Base-by-base conservation (phyloP, 2,888 invertebrate genomes). In the Mayetiola destructor region DNA sequence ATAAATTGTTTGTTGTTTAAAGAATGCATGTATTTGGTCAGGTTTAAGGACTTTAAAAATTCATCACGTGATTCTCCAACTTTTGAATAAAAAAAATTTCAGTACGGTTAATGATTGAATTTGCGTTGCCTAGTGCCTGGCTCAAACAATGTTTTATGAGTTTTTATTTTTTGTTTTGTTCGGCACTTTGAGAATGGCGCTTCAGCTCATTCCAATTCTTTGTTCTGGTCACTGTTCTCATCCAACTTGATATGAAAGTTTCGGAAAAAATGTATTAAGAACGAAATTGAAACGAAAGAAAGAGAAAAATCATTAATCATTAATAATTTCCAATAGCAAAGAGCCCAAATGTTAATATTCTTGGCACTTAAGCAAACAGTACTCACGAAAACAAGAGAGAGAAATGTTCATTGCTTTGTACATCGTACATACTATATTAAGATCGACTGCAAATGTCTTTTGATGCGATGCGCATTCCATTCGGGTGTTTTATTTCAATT, bases 241-340 rank as follows among this genome's bases (percentile, higher is more conserved):
- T n/a, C n/a, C n/a, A n/a, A n/a, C n/a, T n/a, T n/a, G n/a, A n/a
- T n/a, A n/a, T n/a, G n/a, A n/a, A n/a, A n/a, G n/a, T n/a, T n/a
- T n/a, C n/a, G n/a, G n/a, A n/a, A n/a, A n/a, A n/a, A n/a, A n/a
- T 40, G 40, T 39, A 3, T 10, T 6, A 6, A 9, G 9, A 23
- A n/a, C 48, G 5, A 48, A 48, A 27, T 14, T 37, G 14, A 48
- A 48, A 23, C n/a, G 36, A 36, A 36, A 10, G 36, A 9, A 12
- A 12, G n/a, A 12, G n/a, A 5, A 16, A 48, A 48, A 48, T 48
- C 48, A 48, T 48, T 48, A 48, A 48, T 48, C 48, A 48, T 48
- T 48, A 48, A 48, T 48, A 48, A 48, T 48, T 48, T 48, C 23
- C 48, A n/a, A n/a, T n/a, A 27, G 48, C 48, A 27, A 48, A 48